These are phyloP conservation scores for Lasiommata megera DNA, from an alignment of 2,888 invertebrate genomes.

Conservation along the genomic window DNA sequence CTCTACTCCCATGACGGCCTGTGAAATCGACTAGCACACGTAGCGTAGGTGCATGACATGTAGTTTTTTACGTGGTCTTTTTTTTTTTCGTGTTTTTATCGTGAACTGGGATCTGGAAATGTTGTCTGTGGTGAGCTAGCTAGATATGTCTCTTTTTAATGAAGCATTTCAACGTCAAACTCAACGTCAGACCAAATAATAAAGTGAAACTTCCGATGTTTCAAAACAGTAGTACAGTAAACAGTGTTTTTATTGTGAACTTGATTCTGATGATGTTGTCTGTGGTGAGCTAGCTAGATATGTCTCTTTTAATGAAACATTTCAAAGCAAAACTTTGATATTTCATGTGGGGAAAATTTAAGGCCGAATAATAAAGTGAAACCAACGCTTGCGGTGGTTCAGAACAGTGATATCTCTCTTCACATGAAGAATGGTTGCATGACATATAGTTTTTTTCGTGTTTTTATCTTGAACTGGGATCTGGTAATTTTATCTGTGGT, in stretches of 20 bases:
- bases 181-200: too few relatives aligned
- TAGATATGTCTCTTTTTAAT: neutral
- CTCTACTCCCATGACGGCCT: conserved; percentile 78
- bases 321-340: too few relatives aligned
- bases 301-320: too few relatives aligned
- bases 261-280: too few relatives aligned
- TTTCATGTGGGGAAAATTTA: too few relatives aligned
- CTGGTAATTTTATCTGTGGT: conserved; percentile 39
- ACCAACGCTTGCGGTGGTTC: too few relatives aligned
- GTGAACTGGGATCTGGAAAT: conserved; percentile 68
- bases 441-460: conserved; percentile 73
- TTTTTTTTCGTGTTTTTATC: conserved; percentile 67
- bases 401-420: too few relatives aligned
- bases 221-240: too few relatives aligned
- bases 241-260: too few relatives aligned
- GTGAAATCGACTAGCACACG: conserved; percentile 78
- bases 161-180: neutral
- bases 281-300: too few relatives aligned
- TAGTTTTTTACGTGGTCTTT: conserved; percentile 72
- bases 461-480: conserved; percentile 74
- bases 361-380: too few relatives aligned
- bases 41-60: conserved; percentile 77
- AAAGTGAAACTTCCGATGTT: too few relatives aligned
- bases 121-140: neutral
- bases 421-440: conserved; percentile 74